Base-by-base conservation (phyloP, 2,888 invertebrate species). In the Ophraella communa region DNA sequence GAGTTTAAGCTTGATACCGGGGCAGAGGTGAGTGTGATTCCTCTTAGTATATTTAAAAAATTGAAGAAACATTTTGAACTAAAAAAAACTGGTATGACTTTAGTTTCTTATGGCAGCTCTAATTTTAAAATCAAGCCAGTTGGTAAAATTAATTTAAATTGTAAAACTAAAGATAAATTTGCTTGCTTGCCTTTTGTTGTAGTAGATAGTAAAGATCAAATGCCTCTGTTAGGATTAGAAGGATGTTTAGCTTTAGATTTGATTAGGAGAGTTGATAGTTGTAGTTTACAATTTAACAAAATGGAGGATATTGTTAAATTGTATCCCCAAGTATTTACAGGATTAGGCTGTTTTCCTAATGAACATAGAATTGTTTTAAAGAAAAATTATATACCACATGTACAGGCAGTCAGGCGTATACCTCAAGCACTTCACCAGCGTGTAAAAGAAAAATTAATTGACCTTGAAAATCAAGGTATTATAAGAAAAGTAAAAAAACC, bases 291-390 rank as follows among this genome's bases (percentile, higher is more conserved):
- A 33, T 33, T 33, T 33, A 11, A 33, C 10, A 3, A 11, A 33
- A 11, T 33, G 10, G 3, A 33, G 10, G 11, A 33, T 11, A 10
- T 33, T 11, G 10, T 33, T 11, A 11, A 33, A 11, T 11, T 11
- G 33, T 33, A 33, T 33, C 33, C 45, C 11, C 5, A 47, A 14
- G 57, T 66, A n/a, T 70, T 67, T 62, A 56, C 69, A 55, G 64
- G 62, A 5, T 39, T 69, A 14, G 64, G 64, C 33, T n/a, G n/a
- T n/a, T 68, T 68, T 56, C 66, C 66, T 17, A 39, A 23, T 35
- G 23, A 69, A 62, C 62, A 71, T 65, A 62, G 67, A 18, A 69
- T 71, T 35, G 62, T 60, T 8, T 52, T 68, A 20, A 68, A 70
- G 51, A 55, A 56, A 24, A 53, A 67, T 62, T 60, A 17, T 33